Percentiles rank a stretch among this genome's conserved stretches.
Conservation (phyloP, 1,140 invertebrate species). For the Pachypeltis micranthus region DNA sequence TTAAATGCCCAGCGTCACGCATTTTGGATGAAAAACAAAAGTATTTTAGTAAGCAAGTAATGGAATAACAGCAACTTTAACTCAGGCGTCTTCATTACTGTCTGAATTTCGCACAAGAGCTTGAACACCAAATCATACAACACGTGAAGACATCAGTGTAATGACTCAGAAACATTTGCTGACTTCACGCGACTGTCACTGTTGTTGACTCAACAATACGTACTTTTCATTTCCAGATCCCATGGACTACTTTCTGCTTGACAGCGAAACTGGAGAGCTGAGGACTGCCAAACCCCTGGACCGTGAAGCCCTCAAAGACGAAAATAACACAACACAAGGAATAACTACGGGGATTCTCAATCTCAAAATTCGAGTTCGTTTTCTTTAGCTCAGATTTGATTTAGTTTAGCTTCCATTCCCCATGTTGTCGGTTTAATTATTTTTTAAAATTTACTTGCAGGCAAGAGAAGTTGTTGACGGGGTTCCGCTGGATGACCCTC, state of each 20-base stretch:
- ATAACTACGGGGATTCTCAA: conserved; percentile 59
- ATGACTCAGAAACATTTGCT: no score
- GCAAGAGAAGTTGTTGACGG: conserved; percentile 66
- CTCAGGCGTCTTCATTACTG: no score
- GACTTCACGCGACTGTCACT: no score
- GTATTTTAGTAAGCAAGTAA: no score
- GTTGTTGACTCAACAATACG: no score
- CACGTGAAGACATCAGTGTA: no score
- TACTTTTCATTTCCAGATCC: conserved; percentile 54
- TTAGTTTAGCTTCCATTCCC: background rate
- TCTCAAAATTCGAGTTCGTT: conserved; percentile 53
- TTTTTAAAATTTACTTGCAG: conserved; percentile 32
- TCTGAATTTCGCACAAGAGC: no score
- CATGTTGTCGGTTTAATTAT: background rate
- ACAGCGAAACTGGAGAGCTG: conserved; percentile 63
- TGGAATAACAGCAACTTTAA: no score
- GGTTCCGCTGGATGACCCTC: conserved; percentile 47
- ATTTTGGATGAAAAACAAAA: no score
- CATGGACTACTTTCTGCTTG: conserved; percentile 71
- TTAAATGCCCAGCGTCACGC: no score
- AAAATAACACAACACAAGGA: background rate
- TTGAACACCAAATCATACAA: no score
- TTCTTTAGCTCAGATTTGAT: no score
- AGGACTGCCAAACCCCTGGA: conserved; percentile 72
- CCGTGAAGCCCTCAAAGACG: conserved; percentile 61